Base-by-base conservation (phyloP, 2,888 invertebrate genomes). In the Drosophila incognita region DNA sequence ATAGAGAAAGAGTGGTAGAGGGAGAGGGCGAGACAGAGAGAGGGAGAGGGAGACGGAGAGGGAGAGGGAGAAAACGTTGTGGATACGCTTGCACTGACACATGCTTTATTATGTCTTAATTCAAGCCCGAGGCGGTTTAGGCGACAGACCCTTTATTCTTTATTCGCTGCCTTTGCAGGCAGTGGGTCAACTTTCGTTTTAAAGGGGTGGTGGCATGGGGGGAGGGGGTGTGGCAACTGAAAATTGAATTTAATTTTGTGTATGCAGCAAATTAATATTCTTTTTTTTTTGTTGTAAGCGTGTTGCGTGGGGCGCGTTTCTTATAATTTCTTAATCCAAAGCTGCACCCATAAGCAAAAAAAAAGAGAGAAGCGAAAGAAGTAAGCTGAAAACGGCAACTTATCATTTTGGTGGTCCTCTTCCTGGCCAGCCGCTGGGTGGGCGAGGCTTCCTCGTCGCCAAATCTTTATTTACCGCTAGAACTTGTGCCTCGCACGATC, bases 61-160 rank as follows among this genome's bases (percentile, higher is more conserved):
- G 46, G 18, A 52, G 48, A 11, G 51, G 8, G 64, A 51, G 29
- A 38, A 21, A 51, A n/a, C 29, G 49, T 53, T 52, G 52, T 67
- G 66, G 36, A 61, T 54, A 54, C 63, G 51, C 69, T 35, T 46
- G n/a, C 31, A 35, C 54, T 52, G 74, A 90, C 89, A 89, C n/a
- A n/a, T n/a, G 81, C 81, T 91, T 87, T 91, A 91, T 90, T 90
- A 90, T 91, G 89, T 90, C 89, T 91, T 90, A 91, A 90, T 90
- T 91, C 82, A 75, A 75, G 64, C 79, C 76, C 54, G 71, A 64
- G 72, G 81, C 87, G 88, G 87, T 76, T 89, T 83, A 82, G 75
- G 77, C 81, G 75, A 80, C 80, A 74, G 74, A 70, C 40, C 70
- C 70, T 49, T 69, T 46, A 3, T n/a, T 35, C 18, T 35, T 13